Base-by-base conservation (phyloP, 2,113 vertebrate genomes). In the Acrocephalus kingi region DNA sequence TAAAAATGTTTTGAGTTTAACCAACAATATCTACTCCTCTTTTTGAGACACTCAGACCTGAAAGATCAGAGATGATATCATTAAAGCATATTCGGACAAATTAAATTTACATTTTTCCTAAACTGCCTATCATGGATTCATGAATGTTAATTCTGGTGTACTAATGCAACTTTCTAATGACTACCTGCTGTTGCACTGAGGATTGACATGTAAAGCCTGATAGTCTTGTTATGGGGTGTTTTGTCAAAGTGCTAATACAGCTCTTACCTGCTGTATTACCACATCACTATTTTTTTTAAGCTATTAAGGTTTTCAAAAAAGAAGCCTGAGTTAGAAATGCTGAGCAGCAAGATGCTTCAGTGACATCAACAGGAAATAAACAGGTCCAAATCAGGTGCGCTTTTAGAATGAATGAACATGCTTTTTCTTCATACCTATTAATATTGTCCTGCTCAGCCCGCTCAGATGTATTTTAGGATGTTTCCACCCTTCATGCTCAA, bases 151-250 rank as follows among this genome's bases (percentile, higher is more conserved):
- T 94, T 94, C 64, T 45, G 12, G 55, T 64, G 35, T 68, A 67
- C 56, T 73, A 80, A 89, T 3, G 35, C 72, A 93, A 56, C 64
- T 81, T 83, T 78, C 52, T 94, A 92, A 95, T 96, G 90, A 96
- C 88, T 93, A 90, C 56, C 22, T 88, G 24, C 30, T 80, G 52
- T 39, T 19, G n/a, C 56, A 39, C 64, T 69, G 93, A 90, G 52
- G 88, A 94, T 41, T 96, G 90, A 94, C 88, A 27, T 49, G 79
- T 49, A 82, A 76, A 95, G 88, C 94, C 61, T 95, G 92, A 94
- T 58, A 86, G 73, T 86, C 96, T 84, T 86, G 85, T 94, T 92
- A 52, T 13, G 45, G 56, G 33, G 15, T 81, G 52, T 71, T 91
- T 77, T 77, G n/a, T 74, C 48, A 63, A 80, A 83, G 64, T 69